phyloP scores from a whole-genome alignment of 64 coral and sea anemone species.

The Acropora tenuis region DNA sequence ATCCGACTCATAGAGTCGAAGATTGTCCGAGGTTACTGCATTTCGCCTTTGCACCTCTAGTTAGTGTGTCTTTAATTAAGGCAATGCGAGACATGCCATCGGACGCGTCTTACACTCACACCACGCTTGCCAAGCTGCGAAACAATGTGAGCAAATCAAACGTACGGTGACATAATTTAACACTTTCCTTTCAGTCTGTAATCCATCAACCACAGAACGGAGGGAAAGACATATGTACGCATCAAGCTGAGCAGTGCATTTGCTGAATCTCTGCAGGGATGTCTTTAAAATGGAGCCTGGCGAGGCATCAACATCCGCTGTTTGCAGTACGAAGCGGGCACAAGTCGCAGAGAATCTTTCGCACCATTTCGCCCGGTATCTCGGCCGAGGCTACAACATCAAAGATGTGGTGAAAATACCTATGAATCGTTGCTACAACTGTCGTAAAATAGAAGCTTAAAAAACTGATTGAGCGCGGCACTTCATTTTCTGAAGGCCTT shows the following conservation, averaged over 20 bases:
- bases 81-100: too few species aligned
- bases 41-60: too few species aligned
- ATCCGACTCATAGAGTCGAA: too few species aligned
- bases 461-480: too few species aligned
- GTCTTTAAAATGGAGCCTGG: conserved; percentile 23
- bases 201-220: not conserved
- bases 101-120: too few species aligned
- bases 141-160: too few species aligned
- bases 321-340: conserved; percentile 8
- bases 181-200: not conserved
- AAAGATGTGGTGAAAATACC: not conserved
- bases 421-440: not conserved
- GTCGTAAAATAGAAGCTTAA: not conserved
- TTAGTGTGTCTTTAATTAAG: too few species aligned
- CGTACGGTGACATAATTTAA: not conserved
- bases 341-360: not conserved
- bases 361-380: not conserved
- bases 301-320: conserved; percentile 32
- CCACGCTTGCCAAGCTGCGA: too few species aligned
- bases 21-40: too few species aligned
- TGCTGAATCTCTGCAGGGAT: conserved; percentile 5
- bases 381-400: not conserved
- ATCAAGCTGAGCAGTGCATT: conserved; percentile 7
- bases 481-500: too few species aligned
- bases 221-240: not conserved